Percentiles rank a stretch among this genome's conserved stretches.
phyloP scores from a whole-genome alignment of 2,797 vertebrate genomes.

The Catharus ustulatus region DNA sequence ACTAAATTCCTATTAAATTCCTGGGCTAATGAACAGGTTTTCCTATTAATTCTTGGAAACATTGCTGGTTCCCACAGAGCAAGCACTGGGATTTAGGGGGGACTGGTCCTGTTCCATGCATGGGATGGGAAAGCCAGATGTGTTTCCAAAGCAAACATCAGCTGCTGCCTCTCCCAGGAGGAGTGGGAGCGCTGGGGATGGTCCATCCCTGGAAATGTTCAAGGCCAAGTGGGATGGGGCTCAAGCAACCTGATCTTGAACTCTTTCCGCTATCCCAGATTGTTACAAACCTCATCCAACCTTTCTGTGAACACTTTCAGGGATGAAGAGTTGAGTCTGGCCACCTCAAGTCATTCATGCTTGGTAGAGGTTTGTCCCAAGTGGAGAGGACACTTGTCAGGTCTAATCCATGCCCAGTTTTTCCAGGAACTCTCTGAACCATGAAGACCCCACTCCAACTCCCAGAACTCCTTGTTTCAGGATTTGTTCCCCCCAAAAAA shows the following conservation, averaged over 20 bases:
- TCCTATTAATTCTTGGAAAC: neutral
- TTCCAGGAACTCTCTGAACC: neutral
- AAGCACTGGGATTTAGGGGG: neutral
- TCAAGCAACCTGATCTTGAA: neutral
- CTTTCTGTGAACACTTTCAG: neutral
- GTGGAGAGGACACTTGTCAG: neutral
- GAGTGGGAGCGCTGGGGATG: fast-evolving
- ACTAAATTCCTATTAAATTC: neutral
- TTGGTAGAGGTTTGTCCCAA: neutral
- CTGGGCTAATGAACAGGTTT: neutral
- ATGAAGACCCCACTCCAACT: neutral
- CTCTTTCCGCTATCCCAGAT: neutral
- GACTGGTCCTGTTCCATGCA: fast-evolving
- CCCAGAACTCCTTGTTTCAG: neutral
- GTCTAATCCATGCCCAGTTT: neutral
- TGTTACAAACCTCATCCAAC: neutral
- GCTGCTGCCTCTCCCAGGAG: neutral
- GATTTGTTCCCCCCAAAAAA: neutral
- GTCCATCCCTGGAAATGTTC: neutral
- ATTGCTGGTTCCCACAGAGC: neutral
- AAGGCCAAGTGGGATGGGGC: neutral
- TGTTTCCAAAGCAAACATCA: neutral
- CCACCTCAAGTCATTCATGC: neutral
- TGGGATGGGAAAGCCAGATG: fast-evolving
- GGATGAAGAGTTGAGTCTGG: neutral